These are phyloP conservation scores for Pristionchus fissidentatus DNA, from an alignment of 2,888 invertebrate genomes.

Conservation along the genomic window DNA sequence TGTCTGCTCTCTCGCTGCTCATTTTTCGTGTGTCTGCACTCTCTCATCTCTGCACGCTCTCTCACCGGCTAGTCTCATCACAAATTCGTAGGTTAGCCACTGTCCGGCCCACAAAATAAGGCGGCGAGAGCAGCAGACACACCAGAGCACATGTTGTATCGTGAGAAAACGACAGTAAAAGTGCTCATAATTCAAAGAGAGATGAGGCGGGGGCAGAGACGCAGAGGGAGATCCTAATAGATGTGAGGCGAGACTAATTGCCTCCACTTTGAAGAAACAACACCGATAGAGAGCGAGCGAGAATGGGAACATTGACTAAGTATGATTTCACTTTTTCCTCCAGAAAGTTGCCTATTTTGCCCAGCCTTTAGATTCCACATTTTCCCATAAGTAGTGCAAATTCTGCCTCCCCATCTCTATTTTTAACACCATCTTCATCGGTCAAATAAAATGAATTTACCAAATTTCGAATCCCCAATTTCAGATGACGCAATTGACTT, in stretches of 20 bases:
- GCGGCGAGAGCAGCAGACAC: neutral
- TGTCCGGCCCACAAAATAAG: slow-evolving; percentile 18
- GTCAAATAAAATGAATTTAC: too few species aligned
- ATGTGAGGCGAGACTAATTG: slow-evolving; percentile 15
- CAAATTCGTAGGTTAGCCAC: neutral
- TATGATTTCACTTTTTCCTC: too few species aligned
- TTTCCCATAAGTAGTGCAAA: too few species aligned
- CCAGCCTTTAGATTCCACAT: too few species aligned
- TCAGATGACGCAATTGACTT: neutral
- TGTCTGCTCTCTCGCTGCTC: neutral
- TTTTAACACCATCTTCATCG: too few species aligned
- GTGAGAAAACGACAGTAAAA: slow-evolving; percentile 40
- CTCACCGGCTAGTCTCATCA: slow-evolving; percentile 17
- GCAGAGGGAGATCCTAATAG: slow-evolving; percentile 1
- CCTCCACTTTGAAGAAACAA: slow-evolving; percentile 35
- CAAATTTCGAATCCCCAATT: too few species aligned
- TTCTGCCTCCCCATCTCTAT: too few species aligned
- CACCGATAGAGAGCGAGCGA: slow-evolving; percentile 3
- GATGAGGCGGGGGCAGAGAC: slow-evolving; percentile 11
- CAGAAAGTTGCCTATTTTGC: too few species aligned
- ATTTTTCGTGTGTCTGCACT: neutral
- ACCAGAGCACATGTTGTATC: neutral
- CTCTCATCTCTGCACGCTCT: neutral
- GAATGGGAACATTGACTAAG: too few species aligned
- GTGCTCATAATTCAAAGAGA: slow-evolving; percentile 19